Evolutionary conservation across 2,113 vertebrate genomes (phyloP), one percentile per base, ranked within the genome.

Genomic region (Caranx melampygus): DNA sequence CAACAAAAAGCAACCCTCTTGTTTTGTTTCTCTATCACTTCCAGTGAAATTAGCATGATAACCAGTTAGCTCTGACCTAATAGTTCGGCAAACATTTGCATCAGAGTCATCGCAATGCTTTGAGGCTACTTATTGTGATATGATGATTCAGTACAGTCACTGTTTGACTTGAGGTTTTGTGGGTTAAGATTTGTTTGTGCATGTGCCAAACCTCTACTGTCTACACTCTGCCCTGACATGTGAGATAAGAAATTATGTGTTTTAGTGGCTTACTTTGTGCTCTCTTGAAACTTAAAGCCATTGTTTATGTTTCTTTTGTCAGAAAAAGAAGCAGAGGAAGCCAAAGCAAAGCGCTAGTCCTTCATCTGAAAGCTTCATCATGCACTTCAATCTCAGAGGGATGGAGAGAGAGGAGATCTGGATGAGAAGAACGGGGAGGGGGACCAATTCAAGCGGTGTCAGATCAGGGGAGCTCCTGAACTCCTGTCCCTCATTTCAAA

Each of bases 311-410:
- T 52, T 5, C 58, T 52, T 52, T 52, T 10, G n/a, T 20, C 51
- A 52, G 51, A 89, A 33, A 93, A 90, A 93, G 94, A 94, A 57
- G 87, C 71, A 0, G 93, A 94, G 51, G 93, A 93, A 21, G n/a
- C 92, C 62, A 95, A 95, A 90, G 84, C 73, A 16, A 95, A 94
- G 81, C 93, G 88, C 63, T 95, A 95, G 76, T 33, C 72, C 21
- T 35, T 72, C 34, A 60, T 18, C 58, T 37, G 44, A 65, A 81
- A 72, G 58, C 76, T 75, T 79, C 65, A 42, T 85, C 82, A 79
- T 47, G 83, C 72, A 84, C 86, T 83, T 85, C 75, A 71, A 67
- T 84, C 84, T 87, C 79, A 78, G 86, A 82, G 76, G 76, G 72
- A 86, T 78, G 88, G 69, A 73, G 52, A 75, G 64, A 71, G 74